phyloP scores from a whole-genome alignment of 1,140 invertebrate species.

The Wasmannia auropunctata region DNA sequence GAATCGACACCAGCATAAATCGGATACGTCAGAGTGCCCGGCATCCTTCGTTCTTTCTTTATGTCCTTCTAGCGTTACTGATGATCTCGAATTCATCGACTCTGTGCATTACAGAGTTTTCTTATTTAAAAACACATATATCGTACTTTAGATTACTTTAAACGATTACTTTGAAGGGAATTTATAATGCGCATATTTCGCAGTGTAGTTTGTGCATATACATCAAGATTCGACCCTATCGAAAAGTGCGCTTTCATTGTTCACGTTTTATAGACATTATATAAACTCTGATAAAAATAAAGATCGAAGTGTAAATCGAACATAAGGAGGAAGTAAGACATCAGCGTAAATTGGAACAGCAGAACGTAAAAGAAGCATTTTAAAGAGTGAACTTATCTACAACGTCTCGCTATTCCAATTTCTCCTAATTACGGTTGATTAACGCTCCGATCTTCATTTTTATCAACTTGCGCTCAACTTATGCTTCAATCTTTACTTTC shows the following conservation, averaged over 20 bases:
- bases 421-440: no score
- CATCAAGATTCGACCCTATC: background rate
- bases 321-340: no score
- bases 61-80: background rate
- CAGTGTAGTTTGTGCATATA: background rate
- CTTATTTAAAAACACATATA: background rate
- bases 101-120: conserved; percentile 22
- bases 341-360: no score
- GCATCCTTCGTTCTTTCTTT: conserved; percentile 76
- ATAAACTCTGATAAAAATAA: no score
- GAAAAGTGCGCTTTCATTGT: background rate
- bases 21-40: conserved; percentile 82
- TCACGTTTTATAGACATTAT: no score
- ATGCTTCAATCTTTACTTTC: no score
- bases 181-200: background rate
- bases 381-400: no score
- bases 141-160: background rate
- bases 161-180: background rate
- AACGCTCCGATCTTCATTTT: no score
- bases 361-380: no score
- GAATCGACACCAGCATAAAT: conserved; percentile 82
- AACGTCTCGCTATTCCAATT: no score
- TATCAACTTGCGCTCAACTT: no score
- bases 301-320: no score
- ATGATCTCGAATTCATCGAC: background rate